Evolutionary conservation across 2,888 invertebrate genomes (phyloP), one percentile per base, ranked within the genome.

Genomic region (Ecdyonurus torrentis): DNA sequence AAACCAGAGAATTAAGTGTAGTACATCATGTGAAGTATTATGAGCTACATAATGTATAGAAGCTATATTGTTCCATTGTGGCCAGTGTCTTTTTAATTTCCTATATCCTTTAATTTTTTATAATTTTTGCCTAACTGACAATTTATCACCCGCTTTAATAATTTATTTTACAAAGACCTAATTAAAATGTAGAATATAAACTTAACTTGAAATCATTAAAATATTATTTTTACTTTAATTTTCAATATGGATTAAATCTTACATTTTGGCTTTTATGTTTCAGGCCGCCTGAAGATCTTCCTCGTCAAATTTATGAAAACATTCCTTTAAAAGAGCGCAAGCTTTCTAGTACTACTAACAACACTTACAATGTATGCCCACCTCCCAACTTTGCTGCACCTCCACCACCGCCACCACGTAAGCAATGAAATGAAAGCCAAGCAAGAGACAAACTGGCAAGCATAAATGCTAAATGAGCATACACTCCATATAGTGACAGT

Each of bases 211-310:
- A n/a, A n/a, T n/a, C n/a, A n/a, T n/a, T n/a, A n/a, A n/a, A n/a
- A n/a, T n/a, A n/a, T n/a, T n/a, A n/a, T n/a, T 63, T 25, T 23
- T 59, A 20, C 55, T 10, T 23, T 63, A 15, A 25, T 10, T 50
- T 3, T n/a, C 22, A 50, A 2, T 20, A 25, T 19, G 64, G 19
- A 23, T 23, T 63, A n/a, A 7, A n/a, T 22, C 62, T 61, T 50
- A n/a, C 60, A n/a, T 15, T 25, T 18, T 24, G 22, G 15, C 5
- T 63, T 19, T 63, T 23, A 19, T 64, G 64, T 73, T 74, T 37
- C 70, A 79, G 79, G 70, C 78, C 78, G 25, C 78, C 78, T n/a
- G 79, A 79, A 66, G 78, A 78, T 65, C 69, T 78, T 66, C 75
- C 78, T 58, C 75, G 76, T 67, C 77, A 77, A 65, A 71, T 74